Percentiles rank a stretch among this genome's conserved stretches.
phyloP scores from a whole-genome alignment of 2,113 vertebrate genomes.

The Pao palembangensis region DNA sequence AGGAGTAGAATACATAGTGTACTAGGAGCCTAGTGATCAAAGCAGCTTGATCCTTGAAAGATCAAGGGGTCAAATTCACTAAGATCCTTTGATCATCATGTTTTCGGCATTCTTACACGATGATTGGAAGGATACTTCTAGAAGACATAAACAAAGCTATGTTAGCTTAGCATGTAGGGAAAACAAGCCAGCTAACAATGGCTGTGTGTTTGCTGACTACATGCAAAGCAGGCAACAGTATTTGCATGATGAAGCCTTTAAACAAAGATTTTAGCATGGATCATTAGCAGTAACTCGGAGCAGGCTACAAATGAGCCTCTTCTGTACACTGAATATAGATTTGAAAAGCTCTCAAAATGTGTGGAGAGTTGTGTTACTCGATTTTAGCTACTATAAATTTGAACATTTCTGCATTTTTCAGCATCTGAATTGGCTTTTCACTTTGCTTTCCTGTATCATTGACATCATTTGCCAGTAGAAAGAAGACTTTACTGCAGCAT shows the following conservation, averaged over 20 bases:
- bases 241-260: slow-evolving; percentile 2
- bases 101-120: too few relatives aligned
- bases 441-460: neutral
- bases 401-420: too few relatives aligned
- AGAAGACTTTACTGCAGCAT: slow-evolving; percentile 24
- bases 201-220: slow-evolving; percentile 20
- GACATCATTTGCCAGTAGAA: slow-evolving; percentile 9
- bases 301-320: neutral
- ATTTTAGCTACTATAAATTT: too few relatives aligned
- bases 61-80: too few relatives aligned
- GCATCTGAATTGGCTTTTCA: too few relatives aligned
- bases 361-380: too few relatives aligned
- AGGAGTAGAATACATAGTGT: too few relatives aligned
- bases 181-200: slow-evolving; percentile 19
- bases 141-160: slow-evolving; percentile 32
- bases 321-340: neutral
- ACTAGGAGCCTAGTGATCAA: too few relatives aligned
- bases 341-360: too few relatives aligned
- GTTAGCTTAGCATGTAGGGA: slow-evolving; percentile 22
- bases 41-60: too few relatives aligned
- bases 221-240: slow-evolving; percentile 37
- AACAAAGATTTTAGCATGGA: slow-evolving; percentile 7
- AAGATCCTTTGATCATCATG: too few relatives aligned
- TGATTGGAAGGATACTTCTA: too few relatives aligned
- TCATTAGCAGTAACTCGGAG: neutral